Conservation (phyloP, 2,888 invertebrate genomes). For the Apocheima hispidaria region DNA sequence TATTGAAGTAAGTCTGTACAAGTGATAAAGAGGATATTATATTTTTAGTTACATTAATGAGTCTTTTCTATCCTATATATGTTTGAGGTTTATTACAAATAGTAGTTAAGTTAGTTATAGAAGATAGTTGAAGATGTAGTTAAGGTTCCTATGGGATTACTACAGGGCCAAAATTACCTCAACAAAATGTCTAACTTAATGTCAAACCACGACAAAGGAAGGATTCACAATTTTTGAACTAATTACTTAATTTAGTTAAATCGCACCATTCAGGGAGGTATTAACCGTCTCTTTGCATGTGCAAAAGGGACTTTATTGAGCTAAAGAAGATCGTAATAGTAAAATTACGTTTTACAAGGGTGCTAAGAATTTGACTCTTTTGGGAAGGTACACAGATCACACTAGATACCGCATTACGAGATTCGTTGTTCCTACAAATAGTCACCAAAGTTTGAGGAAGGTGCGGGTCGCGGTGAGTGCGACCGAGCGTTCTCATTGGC, state of each 20-base stretch:
- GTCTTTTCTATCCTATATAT: no score
- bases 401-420: no score
- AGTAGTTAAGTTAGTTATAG: no score
- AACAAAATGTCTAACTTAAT: slow-evolving; percentile 9
- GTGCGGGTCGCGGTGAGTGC: no score
- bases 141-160: not conserved
- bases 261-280: slow-evolving; percentile 51
- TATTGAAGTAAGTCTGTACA: no score
- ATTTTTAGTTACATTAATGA: no score
- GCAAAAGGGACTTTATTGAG: slow-evolving; percentile 48
- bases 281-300: slow-evolving; percentile 55
- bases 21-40: no score
- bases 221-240: slow-evolving; percentile 55
- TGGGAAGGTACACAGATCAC: slow-evolving; percentile 1
- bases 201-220: slow-evolving; percentile 21
- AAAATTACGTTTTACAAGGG: slow-evolving; percentile 35
- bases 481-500: no score
- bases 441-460: no score
- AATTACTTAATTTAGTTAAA: slow-evolving; percentile 65
- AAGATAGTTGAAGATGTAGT: not conserved
- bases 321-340: slow-evolving; percentile 48
- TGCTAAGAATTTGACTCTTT: slow-evolving; percentile 19
- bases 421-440: no score
- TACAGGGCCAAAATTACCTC: slow-evolving; percentile 14
- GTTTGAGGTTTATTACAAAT: no score